phyloP scores from a whole-genome alignment of 2,113 vertebrate species.

The Ancistrus triradiatus region DNA sequence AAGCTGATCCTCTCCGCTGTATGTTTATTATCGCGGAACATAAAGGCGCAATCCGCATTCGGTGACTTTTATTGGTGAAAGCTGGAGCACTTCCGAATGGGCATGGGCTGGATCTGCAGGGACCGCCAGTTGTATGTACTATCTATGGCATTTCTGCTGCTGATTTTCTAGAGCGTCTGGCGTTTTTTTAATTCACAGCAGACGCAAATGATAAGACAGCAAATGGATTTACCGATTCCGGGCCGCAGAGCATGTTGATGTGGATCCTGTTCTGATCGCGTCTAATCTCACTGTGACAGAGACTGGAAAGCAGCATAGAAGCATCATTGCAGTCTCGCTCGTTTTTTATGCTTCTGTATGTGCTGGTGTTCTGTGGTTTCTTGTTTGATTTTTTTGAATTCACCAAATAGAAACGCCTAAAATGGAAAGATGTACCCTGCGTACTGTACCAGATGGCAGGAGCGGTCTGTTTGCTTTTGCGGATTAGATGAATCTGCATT shows the following conservation, averaged over 20 bases:
- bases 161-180: constrained; percentile 25
- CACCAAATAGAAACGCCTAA: too few species aligned
- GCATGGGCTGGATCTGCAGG: constrained; percentile 8
- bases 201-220: neutral
- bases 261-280: neutral
- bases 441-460: constrained; percentile 8
- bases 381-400: too few species aligned
- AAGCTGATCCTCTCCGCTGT: neutral
- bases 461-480: neutral
- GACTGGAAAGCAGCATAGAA: neutral
- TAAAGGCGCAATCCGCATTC: neutral
- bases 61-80: constrained; percentile 24
- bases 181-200: neutral
- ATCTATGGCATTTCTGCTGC: constrained; percentile 13
- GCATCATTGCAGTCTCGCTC: too few species aligned
- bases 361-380: too few species aligned
- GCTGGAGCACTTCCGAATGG: constrained; percentile 11
- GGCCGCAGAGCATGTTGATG: neutral
- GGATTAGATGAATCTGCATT: constrained; percentile 6
- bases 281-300: too few species aligned
- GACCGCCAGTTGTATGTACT: constrained; percentile 26
- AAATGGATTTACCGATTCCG: neutral
- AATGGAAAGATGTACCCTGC: neutral
- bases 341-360: neutral
- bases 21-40: neutral